phyloP scores from a whole-genome alignment of 2,113 vertebrate species.

The Anolis sagrei region DNA sequence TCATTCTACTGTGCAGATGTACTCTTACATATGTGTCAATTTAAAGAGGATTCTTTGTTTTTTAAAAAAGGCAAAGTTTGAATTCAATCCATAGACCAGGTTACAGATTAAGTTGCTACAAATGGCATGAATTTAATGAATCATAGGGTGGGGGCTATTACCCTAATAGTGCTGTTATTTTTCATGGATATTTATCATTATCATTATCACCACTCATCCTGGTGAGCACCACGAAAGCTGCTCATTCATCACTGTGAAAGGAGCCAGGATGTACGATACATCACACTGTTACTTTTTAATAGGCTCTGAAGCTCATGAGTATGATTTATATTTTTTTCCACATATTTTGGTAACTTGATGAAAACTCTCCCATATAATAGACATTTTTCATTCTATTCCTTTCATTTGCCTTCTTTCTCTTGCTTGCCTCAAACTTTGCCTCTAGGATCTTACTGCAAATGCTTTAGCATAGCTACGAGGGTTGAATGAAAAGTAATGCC shows the following conservation, averaged over 20 bases:
- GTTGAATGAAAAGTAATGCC: no score
- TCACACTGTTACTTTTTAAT: constrained; percentile 66
- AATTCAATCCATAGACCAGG: constrained; percentile 53
- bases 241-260: constrained; percentile 75
- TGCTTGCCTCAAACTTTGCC: neutral
- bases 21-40: no score
- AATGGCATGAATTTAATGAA: constrained; percentile 60
- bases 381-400: constrained; percentile 13
- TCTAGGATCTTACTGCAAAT: neutral
- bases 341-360: constrained; percentile 30
- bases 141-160: constrained; percentile 54
- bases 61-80: constrained; percentile 26
- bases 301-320: constrained; percentile 55
- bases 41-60: no score
- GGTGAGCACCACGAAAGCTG: constrained; percentile 60
- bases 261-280: constrained; percentile 57
- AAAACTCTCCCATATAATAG: constrained; percentile 44
- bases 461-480: neutral
- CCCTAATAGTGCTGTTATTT: constrained; percentile 53
- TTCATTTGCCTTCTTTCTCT: neutral
- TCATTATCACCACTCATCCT: constrained; percentile 65
- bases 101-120: constrained; percentile 50
- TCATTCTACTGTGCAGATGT: no score
- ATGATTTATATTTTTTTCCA: constrained; percentile 35
- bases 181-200: constrained; percentile 72